These are phyloP conservation scores for Mantis religiosa DNA, from an alignment of 2,888 invertebrate species.

Conservation along the genomic window DNA sequence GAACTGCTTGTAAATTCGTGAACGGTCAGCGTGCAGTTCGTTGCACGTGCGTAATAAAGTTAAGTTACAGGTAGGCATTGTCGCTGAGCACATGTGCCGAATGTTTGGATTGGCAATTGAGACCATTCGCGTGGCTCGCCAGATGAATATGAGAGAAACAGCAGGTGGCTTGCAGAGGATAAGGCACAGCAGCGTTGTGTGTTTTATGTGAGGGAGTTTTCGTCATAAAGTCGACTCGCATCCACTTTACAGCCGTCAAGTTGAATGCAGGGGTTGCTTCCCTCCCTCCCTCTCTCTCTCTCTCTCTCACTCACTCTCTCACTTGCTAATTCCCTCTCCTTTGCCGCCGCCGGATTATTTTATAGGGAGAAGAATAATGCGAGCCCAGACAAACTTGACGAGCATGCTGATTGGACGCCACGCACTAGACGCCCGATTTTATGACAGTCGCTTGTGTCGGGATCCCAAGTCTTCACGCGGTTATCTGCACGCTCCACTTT, in stretches of 20 bases:
- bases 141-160: neutral
- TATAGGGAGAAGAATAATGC: slow-evolving; percentile 13
- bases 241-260: neutral
- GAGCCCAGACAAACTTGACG: neutral
- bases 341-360: neutral
- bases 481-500: neutral
- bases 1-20: too few species aligned
- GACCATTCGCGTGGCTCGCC: neutral
- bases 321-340: neutral
- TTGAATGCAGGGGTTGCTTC: neutral
- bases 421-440: neutral
- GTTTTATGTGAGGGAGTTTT: slow-evolving; percentile 3
- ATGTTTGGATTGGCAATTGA: neutral
- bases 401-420: neutral
- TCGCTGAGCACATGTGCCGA: too few species aligned
- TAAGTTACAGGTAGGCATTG: too few species aligned
- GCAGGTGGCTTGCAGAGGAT: neutral
- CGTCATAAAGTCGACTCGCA: slow-evolving; percentile 1
- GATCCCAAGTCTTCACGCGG: neutral
- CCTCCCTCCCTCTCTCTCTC: neutral
- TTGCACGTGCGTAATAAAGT: too few species aligned
- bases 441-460: neutral
- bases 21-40: too few species aligned
- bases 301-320: neutral
- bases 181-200: neutral